Evolutionary conservation across 2,888 invertebrate genomes (phyloP).

Genomic region (Meteorus cinctellus): DNA sequence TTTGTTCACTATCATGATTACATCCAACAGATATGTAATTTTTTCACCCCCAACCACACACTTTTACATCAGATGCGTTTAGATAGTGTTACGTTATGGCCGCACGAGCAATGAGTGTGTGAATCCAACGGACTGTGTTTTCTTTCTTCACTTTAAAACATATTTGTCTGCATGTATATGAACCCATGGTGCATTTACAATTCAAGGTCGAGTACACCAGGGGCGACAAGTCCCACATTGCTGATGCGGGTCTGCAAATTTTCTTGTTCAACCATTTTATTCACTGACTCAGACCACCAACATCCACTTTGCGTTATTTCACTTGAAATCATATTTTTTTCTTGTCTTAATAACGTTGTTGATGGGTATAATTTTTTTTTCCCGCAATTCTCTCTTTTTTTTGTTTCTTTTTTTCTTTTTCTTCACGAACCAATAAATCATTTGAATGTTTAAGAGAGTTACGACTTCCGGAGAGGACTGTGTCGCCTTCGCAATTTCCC

Average conservation of each 20-base stretch:
- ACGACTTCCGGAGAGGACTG: conserved; percentile 51
- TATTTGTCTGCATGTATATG: background rate
- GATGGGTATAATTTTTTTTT: conserved; percentile 9
- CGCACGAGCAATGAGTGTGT: background rate
- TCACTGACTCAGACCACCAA: background rate
- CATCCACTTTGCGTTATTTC: background rate
- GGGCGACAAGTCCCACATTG: background rate
- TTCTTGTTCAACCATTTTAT: background rate
- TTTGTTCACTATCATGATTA: background rate
- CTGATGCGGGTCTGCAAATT: conserved; percentile 16
- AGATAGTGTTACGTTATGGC: background rate
- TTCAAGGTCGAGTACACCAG: background rate
- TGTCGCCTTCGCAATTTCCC: conserved; percentile 49
- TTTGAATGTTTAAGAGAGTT: conserved; percentile 47
- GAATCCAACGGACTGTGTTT: background rate
- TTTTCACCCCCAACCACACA: background rate
- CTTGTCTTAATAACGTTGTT: background rate
- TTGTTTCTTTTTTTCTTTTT: conserved; percentile 25
- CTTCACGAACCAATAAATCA: conserved; percentile 50
- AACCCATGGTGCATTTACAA: background rate
- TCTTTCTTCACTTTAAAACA: background rate
- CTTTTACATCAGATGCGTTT: conserved; percentile 8
- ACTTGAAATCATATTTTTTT: background rate
- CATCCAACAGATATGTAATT: background rate
- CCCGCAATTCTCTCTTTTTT: conserved; percentile 13